Percentiles rank a stretch among this genome's conserved stretches.
These are phyloP conservation scores for Rhynchomys soricoides DNA, from an alignment of 2,113 vertebrate species.

Conservation along the genomic window DNA sequence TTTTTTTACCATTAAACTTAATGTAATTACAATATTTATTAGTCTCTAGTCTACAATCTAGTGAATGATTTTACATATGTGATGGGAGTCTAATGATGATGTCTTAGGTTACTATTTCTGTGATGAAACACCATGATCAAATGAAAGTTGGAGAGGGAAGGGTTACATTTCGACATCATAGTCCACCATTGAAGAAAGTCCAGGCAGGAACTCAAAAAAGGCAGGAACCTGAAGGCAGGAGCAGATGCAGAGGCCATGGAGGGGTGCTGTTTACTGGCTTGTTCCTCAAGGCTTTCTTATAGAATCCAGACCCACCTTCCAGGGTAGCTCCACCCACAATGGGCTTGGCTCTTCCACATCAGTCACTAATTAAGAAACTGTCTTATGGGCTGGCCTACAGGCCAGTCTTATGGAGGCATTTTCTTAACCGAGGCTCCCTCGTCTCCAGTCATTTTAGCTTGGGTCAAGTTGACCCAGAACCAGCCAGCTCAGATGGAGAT, in stretches of 20 bases:
- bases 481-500: not conserved
- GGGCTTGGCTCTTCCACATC: not conserved
- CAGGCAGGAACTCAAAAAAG: not conserved
- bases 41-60: not conserved
- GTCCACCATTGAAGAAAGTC: not conserved
- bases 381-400: no score
- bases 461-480: not conserved
- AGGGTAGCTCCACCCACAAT: not conserved
- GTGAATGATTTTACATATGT: not conserved
- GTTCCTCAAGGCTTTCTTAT: not conserved
- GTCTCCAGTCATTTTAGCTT: not conserved
- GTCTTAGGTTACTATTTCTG: not conserved
- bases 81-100: not conserved
- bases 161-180: not conserved
- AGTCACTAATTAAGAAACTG: not conserved
- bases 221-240: not conserved
- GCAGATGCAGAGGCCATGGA: not conserved
- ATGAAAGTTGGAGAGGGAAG: not conserved
- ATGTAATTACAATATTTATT: slow-evolving; percentile 44
- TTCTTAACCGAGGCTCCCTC: not conserved
- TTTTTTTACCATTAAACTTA: not conserved
- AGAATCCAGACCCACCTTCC: not conserved
- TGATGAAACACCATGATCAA: not conserved
- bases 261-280: not conserved
- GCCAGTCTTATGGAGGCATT: not conserved